phyloP scores from a whole-genome alignment of 2,113 vertebrate genomes.

The Sinocyclocheilus anophthalmus region DNA sequence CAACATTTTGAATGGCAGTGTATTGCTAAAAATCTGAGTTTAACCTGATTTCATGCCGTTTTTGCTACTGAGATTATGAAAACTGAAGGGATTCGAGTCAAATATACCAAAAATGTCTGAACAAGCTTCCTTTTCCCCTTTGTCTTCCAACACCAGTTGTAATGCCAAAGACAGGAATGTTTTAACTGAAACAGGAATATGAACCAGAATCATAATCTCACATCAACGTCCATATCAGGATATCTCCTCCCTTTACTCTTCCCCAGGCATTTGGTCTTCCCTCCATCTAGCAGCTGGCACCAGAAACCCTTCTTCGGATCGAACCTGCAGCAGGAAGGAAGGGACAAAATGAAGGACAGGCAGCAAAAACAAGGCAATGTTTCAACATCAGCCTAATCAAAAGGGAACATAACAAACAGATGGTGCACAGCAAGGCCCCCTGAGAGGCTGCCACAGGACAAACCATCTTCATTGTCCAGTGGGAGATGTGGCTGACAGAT shows the following conservation, averaged over 20 bases:
- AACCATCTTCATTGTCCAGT: constrained; percentile 49
- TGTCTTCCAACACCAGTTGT: neutral
- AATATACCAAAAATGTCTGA: neutral
- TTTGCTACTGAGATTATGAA: neutral
- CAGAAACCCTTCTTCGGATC: constrained; percentile 92
- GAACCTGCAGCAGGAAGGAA: constrained; percentile 71
- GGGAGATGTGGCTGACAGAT: constrained; percentile 57
- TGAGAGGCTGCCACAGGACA: constrained; percentile 50
- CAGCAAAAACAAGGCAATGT: neutral
- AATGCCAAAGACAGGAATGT: neutral
- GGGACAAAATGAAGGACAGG: constrained; percentile 17
- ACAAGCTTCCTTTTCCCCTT: neutral
- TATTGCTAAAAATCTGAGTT: neutral
- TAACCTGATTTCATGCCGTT: neutral
- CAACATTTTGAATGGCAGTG: too few relatives aligned
- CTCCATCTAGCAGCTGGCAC: constrained; percentile 88
- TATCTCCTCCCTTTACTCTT: constrained; percentile 91
- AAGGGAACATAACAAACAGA: too few relatives aligned
- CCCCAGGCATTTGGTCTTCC: constrained; percentile 89
- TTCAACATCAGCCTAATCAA: constrained; percentile 30
- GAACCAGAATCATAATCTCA: constrained; percentile 64
- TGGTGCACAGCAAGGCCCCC: constrained; percentile 43
- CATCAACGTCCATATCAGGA: constrained; percentile 87
- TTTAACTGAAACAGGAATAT: neutral
- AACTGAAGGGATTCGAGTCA: neutral